These are phyloP conservation scores for Drosophila putrida DNA, from an alignment of 2,888 invertebrate species.

Conservation along the genomic window DNA sequence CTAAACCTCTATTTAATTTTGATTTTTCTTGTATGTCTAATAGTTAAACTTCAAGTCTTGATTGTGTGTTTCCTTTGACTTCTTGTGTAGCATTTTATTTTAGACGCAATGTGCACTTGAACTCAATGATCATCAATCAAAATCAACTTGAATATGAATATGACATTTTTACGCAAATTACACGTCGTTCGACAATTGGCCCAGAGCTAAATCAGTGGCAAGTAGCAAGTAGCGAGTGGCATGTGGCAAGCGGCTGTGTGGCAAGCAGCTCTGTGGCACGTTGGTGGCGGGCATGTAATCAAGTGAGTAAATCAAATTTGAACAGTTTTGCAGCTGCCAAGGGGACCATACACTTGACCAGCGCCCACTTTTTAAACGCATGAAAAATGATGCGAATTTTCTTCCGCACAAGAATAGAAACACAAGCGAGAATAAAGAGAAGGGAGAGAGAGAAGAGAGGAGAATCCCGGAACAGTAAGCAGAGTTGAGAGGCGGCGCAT, in stretches of 20 bases:
- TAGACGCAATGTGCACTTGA: constrained; percentile 62
- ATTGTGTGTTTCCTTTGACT: background rate
- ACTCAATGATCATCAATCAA: constrained; percentile 71
- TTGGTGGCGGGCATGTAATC: constrained; percentile 63
- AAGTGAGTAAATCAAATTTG: constrained; percentile 84
- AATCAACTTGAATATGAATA: constrained; percentile 75
- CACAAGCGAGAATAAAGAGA: constrained; percentile 5
- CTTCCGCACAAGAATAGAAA: constrained; percentile 2
- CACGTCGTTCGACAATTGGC: constrained; percentile 79
- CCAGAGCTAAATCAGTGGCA: constrained; percentile 48
- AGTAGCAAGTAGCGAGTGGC: background rate
- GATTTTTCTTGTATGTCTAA: no score
- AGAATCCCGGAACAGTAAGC: constrained; percentile 14
- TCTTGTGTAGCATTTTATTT: constrained; percentile 33
- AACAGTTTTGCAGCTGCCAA: constrained; percentile 79
- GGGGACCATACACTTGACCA: constrained; percentile 44
- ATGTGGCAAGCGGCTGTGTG: background rate
- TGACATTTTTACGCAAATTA: constrained; percentile 83
- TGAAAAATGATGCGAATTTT: constrained; percentile 80
- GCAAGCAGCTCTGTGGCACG: background rate
- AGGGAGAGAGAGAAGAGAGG: constrained; percentile 12
- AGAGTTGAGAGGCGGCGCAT: constrained; percentile 45
- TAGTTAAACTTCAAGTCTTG: background rate
- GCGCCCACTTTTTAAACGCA: constrained; percentile 76
- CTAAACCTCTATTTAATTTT: no score